These are phyloP conservation scores for Neostethus bicornis DNA, from an alignment of 2,797 vertebrate genomes.

Conservation along the genomic window DNA sequence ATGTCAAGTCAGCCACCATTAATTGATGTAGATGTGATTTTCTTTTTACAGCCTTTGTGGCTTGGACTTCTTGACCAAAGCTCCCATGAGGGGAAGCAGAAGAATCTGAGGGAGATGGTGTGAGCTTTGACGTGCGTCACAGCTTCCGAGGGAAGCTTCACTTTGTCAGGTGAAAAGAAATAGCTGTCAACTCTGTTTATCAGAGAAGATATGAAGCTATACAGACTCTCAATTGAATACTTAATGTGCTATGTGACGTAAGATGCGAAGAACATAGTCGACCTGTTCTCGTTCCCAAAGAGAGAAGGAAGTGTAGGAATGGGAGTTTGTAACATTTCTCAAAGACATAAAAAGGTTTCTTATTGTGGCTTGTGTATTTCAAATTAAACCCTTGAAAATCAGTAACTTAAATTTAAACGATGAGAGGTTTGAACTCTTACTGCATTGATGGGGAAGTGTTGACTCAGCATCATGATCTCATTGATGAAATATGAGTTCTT, in stretches of 20 bases:
- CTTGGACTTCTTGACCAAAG: slow-evolving; percentile 26
- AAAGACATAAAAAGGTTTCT: neutral
- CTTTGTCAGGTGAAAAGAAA: slow-evolving; percentile 51
- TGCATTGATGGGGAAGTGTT: too few relatives aligned
- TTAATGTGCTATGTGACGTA: slow-evolving; percentile 6
- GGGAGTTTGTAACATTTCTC: neutral
- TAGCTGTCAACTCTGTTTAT: slow-evolving; percentile 50
- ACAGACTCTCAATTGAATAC: slow-evolving; percentile 16
- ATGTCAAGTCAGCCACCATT: slow-evolving; percentile 2
- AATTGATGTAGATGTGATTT: slow-evolving; percentile 25
- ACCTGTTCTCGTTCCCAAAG: neutral
- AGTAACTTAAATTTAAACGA: too few relatives aligned
- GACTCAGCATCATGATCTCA: too few relatives aligned
- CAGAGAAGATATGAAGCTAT: slow-evolving; percentile 28
- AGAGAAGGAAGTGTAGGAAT: too few relatives aligned
- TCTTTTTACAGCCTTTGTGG: slow-evolving; percentile 23
- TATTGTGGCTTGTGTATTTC: neutral
- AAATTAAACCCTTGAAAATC: too few relatives aligned
- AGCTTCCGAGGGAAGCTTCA: slow-evolving; percentile 35
- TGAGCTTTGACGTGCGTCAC: slow-evolving; percentile 39
- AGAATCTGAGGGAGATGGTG: slow-evolving; percentile 20
- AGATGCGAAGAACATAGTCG: neutral
- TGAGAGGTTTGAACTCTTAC: too few relatives aligned
- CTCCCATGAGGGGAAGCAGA: slow-evolving; percentile 27
- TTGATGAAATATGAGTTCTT: too few relatives aligned